These are phyloP conservation scores for Himalopsyche phryganea DNA, from an alignment of 1,140 invertebrate genomes.

Conservation along the genomic window DNA sequence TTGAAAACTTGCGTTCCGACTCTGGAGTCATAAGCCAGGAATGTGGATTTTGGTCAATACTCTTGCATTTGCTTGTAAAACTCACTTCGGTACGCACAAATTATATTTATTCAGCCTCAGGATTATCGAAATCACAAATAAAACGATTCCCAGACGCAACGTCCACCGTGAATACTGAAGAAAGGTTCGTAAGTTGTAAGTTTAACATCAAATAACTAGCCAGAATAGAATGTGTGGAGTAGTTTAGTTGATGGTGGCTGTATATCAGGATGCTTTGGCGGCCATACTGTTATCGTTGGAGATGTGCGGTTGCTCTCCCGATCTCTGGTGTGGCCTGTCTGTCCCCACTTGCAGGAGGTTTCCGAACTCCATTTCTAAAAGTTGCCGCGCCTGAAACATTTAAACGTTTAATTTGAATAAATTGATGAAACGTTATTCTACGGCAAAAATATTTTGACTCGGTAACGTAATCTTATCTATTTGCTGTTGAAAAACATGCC, in stretches of 20 bases:
- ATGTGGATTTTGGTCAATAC: constrained; percentile 18
- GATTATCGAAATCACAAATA: no score
- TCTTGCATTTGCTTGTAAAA: background rate
- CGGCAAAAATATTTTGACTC: no score
- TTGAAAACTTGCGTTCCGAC: no score
- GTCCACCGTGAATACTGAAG: no score
- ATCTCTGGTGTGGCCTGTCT: constrained; percentile 65
- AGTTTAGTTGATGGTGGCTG: constrained; percentile 29
- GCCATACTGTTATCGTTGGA: constrained; percentile 31
- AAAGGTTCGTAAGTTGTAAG: no score
- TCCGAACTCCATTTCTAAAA: constrained; percentile 87
- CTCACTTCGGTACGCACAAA: background rate
- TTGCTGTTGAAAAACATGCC: no score
- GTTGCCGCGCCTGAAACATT: constrained; percentile 75
- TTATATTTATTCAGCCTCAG: background rate
- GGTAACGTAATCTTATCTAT: no score
- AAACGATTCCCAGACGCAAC: no score
- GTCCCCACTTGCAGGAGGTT: constrained; percentile 83
- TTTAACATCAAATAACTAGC: no score
- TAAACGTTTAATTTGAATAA: no score
- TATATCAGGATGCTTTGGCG: constrained; percentile 34
- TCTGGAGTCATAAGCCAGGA: constrained; percentile 5
- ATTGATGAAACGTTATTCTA: no score
- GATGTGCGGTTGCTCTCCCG: constrained; percentile 43
- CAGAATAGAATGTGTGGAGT: background rate